These are phyloP conservation scores for Garra rufa DNA, from an alignment of 2,113 vertebrate genomes.

Conservation along the genomic window DNA sequence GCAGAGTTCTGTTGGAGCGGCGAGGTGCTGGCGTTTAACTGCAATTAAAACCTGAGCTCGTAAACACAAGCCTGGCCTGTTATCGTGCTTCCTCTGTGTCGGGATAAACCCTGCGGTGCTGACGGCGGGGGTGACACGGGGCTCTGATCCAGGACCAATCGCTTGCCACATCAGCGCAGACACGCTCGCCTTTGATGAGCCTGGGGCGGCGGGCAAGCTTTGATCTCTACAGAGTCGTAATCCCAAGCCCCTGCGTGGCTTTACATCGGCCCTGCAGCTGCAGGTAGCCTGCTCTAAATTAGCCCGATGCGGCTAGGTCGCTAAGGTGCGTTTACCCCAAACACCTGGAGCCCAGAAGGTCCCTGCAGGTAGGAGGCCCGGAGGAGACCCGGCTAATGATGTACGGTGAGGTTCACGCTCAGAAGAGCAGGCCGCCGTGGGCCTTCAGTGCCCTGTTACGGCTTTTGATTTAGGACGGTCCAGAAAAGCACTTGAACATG, in stretches of 20 bases:
- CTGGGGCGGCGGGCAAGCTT: constrained; percentile 70
- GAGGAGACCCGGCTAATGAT: constrained; percentile 71
- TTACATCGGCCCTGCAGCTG: constrained; percentile 62
- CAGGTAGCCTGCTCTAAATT: constrained; percentile 74
- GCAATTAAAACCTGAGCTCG: constrained; percentile 74
- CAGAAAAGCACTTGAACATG: constrained; percentile 29
- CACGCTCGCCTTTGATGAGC: constrained; percentile 79
- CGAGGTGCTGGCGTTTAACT: constrained; percentile 72
- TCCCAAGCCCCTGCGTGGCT: constrained; percentile 69
- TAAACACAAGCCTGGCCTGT: constrained; percentile 70
- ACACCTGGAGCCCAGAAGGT: constrained; percentile 74
- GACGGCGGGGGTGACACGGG: constrained; percentile 54
- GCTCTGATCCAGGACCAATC: constrained; percentile 68
- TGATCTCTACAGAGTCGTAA: constrained; percentile 84
- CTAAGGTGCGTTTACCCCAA: constrained; percentile 72
- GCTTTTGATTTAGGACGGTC: constrained; percentile 58
- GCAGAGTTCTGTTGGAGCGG: constrained; percentile 37
- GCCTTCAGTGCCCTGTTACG: constrained; percentile 71
- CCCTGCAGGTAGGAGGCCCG: constrained; percentile 74
- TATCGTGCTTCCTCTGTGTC: constrained; percentile 69
- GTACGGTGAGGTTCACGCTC: constrained; percentile 56
- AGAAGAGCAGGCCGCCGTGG: constrained; percentile 50
- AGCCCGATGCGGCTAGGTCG: constrained; percentile 72
- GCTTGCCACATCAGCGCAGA: constrained; percentile 73
- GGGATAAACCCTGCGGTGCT: constrained; percentile 72